Base-by-base conservation (phyloP, 2,113 vertebrate species). In the Sceloporus tristichus region DNA sequence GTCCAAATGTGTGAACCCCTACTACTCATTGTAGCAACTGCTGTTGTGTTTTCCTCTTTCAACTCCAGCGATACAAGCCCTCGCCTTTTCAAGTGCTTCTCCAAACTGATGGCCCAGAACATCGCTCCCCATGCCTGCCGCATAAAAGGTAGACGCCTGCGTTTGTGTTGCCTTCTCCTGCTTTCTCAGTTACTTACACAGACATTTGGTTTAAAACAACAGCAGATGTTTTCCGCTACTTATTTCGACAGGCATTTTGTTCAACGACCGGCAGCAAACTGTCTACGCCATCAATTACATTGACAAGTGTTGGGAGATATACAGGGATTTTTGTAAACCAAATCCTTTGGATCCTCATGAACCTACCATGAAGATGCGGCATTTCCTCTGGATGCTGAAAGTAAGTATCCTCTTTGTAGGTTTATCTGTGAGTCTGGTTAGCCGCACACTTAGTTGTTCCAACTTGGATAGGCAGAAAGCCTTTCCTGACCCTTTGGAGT, bases 331-430 rank as follows among this genome's bases (percentile, higher is more conserved):
- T 87, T 96, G 96, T 87, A 94, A 79, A 68, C 94, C 86, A 0
- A 92, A 2, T 0, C 0, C 40, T 0, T 25, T 19, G 0, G 65
- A 91, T 42, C 94, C 95, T 0, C 82, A 94, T 2, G 97, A 97
- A 90, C 88, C 82, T 9, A 97, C 94, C 1, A 95, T 99, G 97
- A 98, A 94, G 86, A 97, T 92, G 94, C 96, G 97, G 62, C 94
- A 98, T 27, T 97, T 99, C 88, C 93, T 99, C 90, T 98, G 97
- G 98, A 97, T 98, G 97, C 89, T 98, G 80, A 97, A 97, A 38
- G 98, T 99, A 95, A 94, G 27, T 59, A 16, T 87, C 59, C 2
- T 42, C 38, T 16, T 70, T 0, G 18, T 9, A 68, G 2, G 0
- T 2, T 18, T 48, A 21, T 40, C 8, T 21, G 0, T 1, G 0